These are phyloP conservation scores for Nipponacmea schrenckii DNA, from an alignment of 2,888 invertebrate genomes.

Conservation along the genomic window DNA sequence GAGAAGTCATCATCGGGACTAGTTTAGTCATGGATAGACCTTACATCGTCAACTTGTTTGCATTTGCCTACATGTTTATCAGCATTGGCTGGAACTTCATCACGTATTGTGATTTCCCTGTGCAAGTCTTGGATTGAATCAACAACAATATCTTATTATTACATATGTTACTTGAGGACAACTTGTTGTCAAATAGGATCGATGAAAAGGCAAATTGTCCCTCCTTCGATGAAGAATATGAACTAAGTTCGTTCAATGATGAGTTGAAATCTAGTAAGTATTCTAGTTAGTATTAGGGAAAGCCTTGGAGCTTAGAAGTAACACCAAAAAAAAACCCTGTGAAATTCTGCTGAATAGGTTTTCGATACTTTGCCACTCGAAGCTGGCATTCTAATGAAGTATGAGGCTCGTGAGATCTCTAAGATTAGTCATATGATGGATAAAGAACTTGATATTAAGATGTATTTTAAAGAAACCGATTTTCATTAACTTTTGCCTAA, in stretches of 20 bases:
- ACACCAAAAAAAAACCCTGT: not conserved
- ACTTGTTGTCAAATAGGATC: too few relatives aligned
- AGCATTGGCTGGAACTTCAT: too few relatives aligned
- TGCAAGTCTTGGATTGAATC: not conserved
- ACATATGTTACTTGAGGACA: not conserved
- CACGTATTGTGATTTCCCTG: not conserved
- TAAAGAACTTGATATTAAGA: too few relatives aligned
- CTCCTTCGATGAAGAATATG: too few relatives aligned
- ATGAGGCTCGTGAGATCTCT: too few relatives aligned
- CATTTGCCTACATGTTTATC: not conserved
- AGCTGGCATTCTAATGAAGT: conserved; percentile 6
- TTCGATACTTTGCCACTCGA: not conserved
- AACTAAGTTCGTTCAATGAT: too few relatives aligned
- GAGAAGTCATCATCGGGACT: not conserved
- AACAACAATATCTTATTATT: not conserved
- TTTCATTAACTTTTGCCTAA: too few relatives aligned
- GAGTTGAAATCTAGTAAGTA: too few relatives aligned
- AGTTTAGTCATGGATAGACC: not conserved
- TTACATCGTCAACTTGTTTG: not conserved
- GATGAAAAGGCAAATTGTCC: too few relatives aligned
- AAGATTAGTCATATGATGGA: too few relatives aligned
- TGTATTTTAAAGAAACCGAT: too few relatives aligned
- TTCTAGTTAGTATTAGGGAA: not conserved
- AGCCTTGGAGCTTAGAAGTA: not conserved
- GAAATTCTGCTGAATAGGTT: not conserved